Evolutionary conservation across 2,113 vertebrate species (phyloP).

Genomic region (Vanacampus margaritifer): DNA sequence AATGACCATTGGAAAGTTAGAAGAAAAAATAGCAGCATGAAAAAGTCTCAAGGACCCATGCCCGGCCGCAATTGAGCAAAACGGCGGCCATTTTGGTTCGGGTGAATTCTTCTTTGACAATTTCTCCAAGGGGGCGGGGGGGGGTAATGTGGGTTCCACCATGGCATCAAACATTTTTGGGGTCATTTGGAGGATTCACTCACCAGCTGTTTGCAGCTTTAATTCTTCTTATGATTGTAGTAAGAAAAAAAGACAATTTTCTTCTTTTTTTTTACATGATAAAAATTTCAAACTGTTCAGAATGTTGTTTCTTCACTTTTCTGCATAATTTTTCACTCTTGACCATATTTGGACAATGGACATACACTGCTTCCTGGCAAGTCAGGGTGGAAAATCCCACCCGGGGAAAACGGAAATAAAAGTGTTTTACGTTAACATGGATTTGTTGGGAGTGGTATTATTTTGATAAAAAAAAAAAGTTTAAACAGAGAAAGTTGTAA

Average conservation of each 20-base stretch:
- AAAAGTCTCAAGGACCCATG: too few species aligned
- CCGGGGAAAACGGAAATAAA: slow-evolving; percentile 2
- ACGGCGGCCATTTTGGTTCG: too few species aligned
- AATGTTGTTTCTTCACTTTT: background rate
- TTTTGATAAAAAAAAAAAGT: background rate
- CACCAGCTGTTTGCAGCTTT: background rate
- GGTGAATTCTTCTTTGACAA: too few species aligned
- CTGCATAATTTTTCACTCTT: background rate
- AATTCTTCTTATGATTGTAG: background rate
- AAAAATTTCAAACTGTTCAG: background rate
- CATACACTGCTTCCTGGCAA: background rate
- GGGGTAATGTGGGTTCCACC: too few species aligned
- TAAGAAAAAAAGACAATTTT: background rate
- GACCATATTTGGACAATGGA: background rate
- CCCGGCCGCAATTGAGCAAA: too few species aligned
- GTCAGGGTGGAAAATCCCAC: background rate
- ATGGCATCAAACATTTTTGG: background rate
- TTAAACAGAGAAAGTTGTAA: too few species aligned
- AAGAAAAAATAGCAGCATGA: too few species aligned
- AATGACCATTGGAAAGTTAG: too few species aligned
- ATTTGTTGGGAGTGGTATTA: slow-evolving; percentile 38
- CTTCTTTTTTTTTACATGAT: background rate
- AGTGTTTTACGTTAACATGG: slow-evolving; percentile 46
- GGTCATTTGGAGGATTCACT: background rate
- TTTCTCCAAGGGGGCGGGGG: too few species aligned